Evolutionary conservation across 2,113 vertebrate genomes (phyloP), one percentile per base, ranked within the genome.

Genomic region (Patagioenas fasciata): DNA sequence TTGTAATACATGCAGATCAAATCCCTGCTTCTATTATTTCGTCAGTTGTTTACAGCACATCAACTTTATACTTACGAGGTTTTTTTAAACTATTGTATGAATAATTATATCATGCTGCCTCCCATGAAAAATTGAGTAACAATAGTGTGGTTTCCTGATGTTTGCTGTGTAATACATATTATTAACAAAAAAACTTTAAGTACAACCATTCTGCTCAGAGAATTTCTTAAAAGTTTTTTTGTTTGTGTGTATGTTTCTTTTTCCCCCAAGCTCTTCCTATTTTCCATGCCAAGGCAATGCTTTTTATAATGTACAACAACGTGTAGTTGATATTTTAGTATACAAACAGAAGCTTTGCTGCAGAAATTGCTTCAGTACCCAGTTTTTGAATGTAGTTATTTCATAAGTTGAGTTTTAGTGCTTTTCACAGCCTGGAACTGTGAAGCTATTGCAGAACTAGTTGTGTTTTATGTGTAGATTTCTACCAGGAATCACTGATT

Each of bases 91-190:
- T 83, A 36, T 7, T 48, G 26, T 88, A 21, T 60, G 75, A 90
- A 93, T 92, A 93, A 93, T 83, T 77, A 78, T 79, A 90, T 70
- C 23, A 16, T 32, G 19, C 25, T 78, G 29, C 71, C 6, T 83
- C 16, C 16, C 65, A 48, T 64, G 61, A 51, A 88, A 32, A 72
- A 44, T 21, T 38, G 56, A 71, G 3, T 15, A 85, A 40, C 15
- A 77, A 29, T 16, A 36, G 5, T 8, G 6, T 18, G 19, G 7
- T 47, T 88, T 73, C 64, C 78, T 1, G 5, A 6, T 0, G 0
- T 53, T 64, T 53, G 32, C 12, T 72, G 14, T 26, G 18, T 42
- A 90, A 78, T 32, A 13, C 18, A 18, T 69, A 58, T 34, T 38
- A 31, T 47, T 85, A 88, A 32, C 48, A 86, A 86, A 94, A 38